Conservation (phyloP, 2,113 vertebrate genomes). For the Apteryx mantelli region DNA sequence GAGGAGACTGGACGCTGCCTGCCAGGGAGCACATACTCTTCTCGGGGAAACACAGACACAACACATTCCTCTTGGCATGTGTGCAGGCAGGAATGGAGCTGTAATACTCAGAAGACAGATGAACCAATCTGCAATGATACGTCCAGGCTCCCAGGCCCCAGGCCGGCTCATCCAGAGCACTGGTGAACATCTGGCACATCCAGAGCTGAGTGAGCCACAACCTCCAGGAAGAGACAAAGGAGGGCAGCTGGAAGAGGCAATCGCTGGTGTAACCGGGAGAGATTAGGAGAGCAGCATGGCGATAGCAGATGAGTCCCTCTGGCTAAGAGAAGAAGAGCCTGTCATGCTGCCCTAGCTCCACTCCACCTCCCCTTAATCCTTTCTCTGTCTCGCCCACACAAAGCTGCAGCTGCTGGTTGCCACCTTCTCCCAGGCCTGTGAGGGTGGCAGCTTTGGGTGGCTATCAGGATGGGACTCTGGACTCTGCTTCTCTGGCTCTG, state of each 20-base stretch:
- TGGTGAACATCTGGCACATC: background rate
- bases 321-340: background rate
- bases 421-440: background rate
- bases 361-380: background rate
- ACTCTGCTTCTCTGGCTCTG: background rate
- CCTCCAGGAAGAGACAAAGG: accelerated
- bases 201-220: background rate
- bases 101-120: no score
- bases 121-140: accelerated
- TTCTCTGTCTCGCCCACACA: background rate
- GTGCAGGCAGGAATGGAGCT: accelerated
- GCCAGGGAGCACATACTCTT: background rate
- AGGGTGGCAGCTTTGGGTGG: background rate
- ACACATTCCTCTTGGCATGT: accelerated
- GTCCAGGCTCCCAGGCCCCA: background rate
- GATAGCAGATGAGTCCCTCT: background rate
- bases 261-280: no score
- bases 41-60: background rate
- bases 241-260: no score
- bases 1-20: background rate
- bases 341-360: background rate
- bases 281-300: background rate
- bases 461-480: background rate
- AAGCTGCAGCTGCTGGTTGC: background rate
- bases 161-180: background rate